These are phyloP conservation scores for Drosophila pachea DNA, from an alignment of 1,140 invertebrate species.

Conservation along the genomic window DNA sequence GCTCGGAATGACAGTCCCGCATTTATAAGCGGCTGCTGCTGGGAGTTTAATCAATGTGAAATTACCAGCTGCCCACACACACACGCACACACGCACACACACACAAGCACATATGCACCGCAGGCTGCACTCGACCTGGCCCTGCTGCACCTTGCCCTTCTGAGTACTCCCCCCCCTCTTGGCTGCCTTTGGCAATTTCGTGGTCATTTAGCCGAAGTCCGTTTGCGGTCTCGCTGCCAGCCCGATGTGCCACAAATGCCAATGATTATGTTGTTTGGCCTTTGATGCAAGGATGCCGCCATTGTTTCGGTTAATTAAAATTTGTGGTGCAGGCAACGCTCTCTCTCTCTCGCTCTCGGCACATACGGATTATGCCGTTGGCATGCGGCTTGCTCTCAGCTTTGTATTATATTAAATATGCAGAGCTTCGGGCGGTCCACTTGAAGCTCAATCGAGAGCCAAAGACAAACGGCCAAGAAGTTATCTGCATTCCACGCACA, in stretches of 20 bases:
- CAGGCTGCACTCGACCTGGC: not conserved
- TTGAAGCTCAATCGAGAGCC: conserved; percentile 36
- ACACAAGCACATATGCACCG: too few species aligned
- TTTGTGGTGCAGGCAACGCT: conserved; percentile 55
- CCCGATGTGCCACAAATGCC: conserved; percentile 41
- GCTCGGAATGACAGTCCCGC: not conserved
- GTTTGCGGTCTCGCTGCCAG: conserved; percentile 23
- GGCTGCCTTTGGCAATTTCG: conserved; percentile 47
- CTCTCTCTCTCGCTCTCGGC: not conserved
- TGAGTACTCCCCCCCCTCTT: not conserved
- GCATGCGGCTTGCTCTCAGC: conserved; percentile 11
- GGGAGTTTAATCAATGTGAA: conserved; percentile 7
- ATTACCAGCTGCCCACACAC: not conserved
- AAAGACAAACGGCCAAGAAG: conserved; percentile 44
- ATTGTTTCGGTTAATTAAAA: conserved; percentile 77
- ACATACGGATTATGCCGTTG: conserved; percentile 35
- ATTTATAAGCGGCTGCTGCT: not conserved
- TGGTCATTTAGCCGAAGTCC: conserved; percentile 56
- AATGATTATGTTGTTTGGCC: conserved; percentile 27
- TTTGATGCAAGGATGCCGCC: conserved; percentile 63
- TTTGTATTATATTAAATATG: conserved; percentile 72
- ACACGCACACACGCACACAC: too few species aligned
- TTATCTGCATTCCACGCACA: conserved; percentile 64
- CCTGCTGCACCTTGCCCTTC: not conserved
- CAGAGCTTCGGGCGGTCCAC: conserved; percentile 53